Conservation (phyloP, 2,888 invertebrate species). For the Eupithecia tripunctaria region DNA sequence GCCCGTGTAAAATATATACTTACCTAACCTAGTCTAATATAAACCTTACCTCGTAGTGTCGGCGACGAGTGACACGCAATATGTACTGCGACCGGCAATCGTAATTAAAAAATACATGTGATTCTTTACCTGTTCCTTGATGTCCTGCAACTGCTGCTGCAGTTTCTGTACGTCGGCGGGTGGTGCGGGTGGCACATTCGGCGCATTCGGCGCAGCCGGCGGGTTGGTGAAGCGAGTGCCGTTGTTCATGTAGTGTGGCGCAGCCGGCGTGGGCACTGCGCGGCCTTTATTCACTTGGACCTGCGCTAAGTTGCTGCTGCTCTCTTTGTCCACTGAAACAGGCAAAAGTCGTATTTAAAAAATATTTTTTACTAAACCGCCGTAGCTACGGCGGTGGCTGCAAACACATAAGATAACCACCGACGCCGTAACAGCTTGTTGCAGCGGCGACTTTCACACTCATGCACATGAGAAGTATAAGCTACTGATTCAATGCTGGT, state of each 20-base stretch:
- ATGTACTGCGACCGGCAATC: no score
- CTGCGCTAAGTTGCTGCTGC: conserved; percentile 73
- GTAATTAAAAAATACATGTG: no score
- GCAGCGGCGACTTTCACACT: conserved; percentile 90
- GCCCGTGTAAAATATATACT: no score
- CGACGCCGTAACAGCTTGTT: not conserved
- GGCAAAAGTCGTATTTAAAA: not conserved
- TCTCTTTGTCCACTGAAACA: conserved; percentile 66
- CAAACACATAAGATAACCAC: not conserved
- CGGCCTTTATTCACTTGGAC: conserved; percentile 81
- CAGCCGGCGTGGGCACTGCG: conserved; percentile 73
- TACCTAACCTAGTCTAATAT: no score
- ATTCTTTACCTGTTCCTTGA: conserved; percentile 94
- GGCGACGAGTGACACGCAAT: no score
- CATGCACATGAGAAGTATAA: conserved; percentile 93
- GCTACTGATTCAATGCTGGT: not conserved
- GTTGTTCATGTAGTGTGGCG: conserved; percentile 81
- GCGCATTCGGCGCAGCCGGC: conserved; percentile 47
- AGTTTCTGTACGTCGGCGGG: conserved; percentile 90
- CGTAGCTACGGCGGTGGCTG: not conserved
- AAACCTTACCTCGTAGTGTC: no score
- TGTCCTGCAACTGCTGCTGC: conserved; percentile 94
- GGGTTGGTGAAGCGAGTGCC: conserved; percentile 59
- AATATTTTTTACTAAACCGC: not conserved
- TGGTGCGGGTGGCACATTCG: conserved; percentile 47